Evolutionary conservation across 2,888 invertebrate species (phyloP).

Genomic region (Apodemia mormo): DNA sequence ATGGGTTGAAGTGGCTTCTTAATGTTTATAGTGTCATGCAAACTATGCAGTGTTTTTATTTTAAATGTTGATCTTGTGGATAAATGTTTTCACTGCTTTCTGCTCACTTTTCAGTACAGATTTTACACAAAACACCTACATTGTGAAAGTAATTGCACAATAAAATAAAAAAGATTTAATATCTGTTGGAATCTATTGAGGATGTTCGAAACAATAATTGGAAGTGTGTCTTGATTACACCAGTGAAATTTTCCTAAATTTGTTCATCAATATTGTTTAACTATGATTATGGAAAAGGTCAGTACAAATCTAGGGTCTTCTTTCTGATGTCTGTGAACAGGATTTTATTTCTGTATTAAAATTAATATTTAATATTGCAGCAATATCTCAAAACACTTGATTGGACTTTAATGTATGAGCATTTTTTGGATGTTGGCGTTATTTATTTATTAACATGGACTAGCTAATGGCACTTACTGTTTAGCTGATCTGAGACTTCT

Average conservation of each 20-base stretch:
- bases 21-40: slow-evolving; percentile 1
- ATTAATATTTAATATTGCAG: slow-evolving; percentile 81
- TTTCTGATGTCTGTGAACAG: slow-evolving; percentile 63
- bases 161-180: slow-evolving; percentile 41
- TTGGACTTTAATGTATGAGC: slow-evolving; percentile 74
- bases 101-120: slow-evolving; percentile 76
- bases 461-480: slow-evolving; percentile 62
- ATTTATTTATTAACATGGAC: slow-evolving; percentile 69
- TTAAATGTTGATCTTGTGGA: slow-evolving; percentile 40
- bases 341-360: slow-evolving; percentile 74
- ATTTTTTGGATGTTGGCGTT: slow-evolving; percentile 75
- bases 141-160: slow-evolving; percentile 57
- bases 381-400: slow-evolving; percentile 72
- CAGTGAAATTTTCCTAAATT: slow-evolving; percentile 49
- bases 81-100: slow-evolving; percentile 65
- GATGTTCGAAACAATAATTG: slow-evolving; percentile 43
- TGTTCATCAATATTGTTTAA: slow-evolving; percentile 37
- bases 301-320: slow-evolving; percentile 72
- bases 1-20: slow-evolving; percentile 21
- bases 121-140: slow-evolving; percentile 64
- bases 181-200: slow-evolving; percentile 43
- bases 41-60: slow-evolving; percentile 6
- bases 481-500: slow-evolving; percentile 66
- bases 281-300: slow-evolving; percentile 60
- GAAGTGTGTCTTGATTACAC: slow-evolving; percentile 47